These are phyloP conservation scores for Drosophila lini DNA, from an alignment of 1,140 invertebrate genomes.

Conservation along the genomic window DNA sequence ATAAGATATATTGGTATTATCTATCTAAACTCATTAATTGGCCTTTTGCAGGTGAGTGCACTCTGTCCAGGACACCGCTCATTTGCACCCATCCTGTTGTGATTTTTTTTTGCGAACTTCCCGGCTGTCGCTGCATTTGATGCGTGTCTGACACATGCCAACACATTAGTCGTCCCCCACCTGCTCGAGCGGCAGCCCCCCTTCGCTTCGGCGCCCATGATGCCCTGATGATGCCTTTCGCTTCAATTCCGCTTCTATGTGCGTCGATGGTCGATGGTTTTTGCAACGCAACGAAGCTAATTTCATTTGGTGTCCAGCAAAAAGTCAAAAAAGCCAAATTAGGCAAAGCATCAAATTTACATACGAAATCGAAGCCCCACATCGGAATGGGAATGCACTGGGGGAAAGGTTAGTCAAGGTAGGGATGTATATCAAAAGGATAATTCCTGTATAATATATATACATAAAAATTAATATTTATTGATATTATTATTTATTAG, in stretches of 20 bases:
- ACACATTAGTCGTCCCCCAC: constrained; percentile 64
- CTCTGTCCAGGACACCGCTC: constrained; percentile 2
- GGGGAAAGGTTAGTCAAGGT: background rate
- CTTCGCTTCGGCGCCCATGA: background rate
- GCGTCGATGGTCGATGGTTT: constrained; percentile 19
- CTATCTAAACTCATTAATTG: background rate
- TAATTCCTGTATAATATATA: no score
- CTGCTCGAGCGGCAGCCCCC: constrained; percentile 6
- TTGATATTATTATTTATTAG: no score
- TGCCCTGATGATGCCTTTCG: background rate
- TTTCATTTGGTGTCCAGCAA: constrained; percentile 49
- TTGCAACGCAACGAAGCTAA: constrained; percentile 28
- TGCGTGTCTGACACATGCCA: constrained; percentile 75
- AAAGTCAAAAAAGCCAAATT: constrained; percentile 59
- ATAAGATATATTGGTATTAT: no score
- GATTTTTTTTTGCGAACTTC: background rate
- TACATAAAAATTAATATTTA: no score
- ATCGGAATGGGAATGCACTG: constrained; percentile 15
- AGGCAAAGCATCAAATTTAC: constrained; percentile 64
- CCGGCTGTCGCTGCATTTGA: constrained; percentile 60
- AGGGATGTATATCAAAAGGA: no score
- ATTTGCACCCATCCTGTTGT: constrained; percentile 22
- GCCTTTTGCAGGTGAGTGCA: constrained; percentile 16
- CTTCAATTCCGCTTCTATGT: constrained; percentile 17
- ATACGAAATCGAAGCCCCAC: constrained; percentile 57